Conservation (phyloP, 2,888 invertebrate genomes). For the Rhogogaster chlorosoma region DNA sequence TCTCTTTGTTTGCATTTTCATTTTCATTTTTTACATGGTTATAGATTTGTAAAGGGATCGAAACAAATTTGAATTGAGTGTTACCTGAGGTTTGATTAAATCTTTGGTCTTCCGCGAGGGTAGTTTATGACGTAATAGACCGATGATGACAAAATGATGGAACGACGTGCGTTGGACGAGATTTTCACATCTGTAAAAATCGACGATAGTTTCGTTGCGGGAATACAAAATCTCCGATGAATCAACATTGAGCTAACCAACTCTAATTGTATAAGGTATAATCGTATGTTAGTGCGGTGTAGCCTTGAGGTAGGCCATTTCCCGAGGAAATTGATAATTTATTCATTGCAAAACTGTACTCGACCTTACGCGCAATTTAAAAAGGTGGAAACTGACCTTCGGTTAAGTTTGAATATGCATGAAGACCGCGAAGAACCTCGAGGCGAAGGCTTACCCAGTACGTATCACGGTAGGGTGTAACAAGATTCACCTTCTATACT, state of each 20-base stretch:
- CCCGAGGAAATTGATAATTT: constrained; percentile 49
- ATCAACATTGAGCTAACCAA: neutral
- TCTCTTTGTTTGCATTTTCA: constrained; percentile 12
- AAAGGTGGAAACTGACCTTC: constrained; percentile 19
- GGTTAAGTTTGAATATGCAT: constrained; percentile 37
- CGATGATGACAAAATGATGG: neutral
- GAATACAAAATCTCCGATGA: neutral
- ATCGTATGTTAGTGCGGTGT: neutral
- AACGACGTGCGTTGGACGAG: neutral
- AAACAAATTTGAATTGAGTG: neutral
- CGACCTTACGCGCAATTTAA: constrained; percentile 37
- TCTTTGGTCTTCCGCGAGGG: neutral
- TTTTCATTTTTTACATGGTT: neutral
- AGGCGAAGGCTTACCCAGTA: constrained; percentile 15
- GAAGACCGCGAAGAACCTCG: constrained; percentile 20
- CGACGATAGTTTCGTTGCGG: neutral
- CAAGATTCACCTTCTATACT: neutral
- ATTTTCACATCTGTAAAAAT: neutral
- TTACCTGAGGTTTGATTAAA: neutral
- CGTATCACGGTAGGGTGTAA: neutral
- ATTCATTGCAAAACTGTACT: constrained; percentile 32
- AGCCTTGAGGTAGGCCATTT: constrained; percentile 27
- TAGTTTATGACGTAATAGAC: neutral
- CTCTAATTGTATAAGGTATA: neutral
- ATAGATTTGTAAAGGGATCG: neutral